A percentile compares a stretch with the other conserved stretches of the same genome.
Evolutionary conservation across 2,797 vertebrate genomes (phyloP).

Genomic region (Microcaecilia unicolor): DNA sequence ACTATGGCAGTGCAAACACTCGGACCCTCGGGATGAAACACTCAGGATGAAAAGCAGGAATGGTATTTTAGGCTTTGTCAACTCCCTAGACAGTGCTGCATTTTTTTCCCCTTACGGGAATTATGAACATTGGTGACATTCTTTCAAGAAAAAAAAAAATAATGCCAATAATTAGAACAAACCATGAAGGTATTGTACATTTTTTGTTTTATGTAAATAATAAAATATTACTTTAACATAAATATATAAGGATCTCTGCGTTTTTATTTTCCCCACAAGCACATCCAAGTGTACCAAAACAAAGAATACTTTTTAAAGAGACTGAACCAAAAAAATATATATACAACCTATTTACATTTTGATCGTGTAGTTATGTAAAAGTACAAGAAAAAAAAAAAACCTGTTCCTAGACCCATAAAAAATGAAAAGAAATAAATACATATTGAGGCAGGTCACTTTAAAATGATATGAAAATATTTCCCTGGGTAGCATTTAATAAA

Average conservation of each 20-base stretch:
- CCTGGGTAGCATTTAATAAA: conserved; percentile 80
- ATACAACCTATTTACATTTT: conserved; percentile 82
- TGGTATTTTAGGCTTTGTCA: conserved; percentile 43
- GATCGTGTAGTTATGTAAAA: conserved; percentile 83
- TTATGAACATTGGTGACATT: conserved; percentile 41
- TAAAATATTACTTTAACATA: conserved; percentile 86
- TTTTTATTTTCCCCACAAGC: conserved; percentile 85
- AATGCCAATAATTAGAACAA: conserved; percentile 81
- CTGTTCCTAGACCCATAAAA: conserved; percentile 72
- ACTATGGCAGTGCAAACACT: conserved; percentile 36
- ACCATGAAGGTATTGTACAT: conserved; percentile 89
- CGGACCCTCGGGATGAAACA: too few species aligned
- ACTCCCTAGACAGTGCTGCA: conserved; percentile 32
- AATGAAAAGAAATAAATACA: conserved; percentile 74
- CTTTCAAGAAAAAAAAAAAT: conserved; percentile 56
- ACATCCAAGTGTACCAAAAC: conserved; percentile 82
- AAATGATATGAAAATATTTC: conserved; percentile 72
- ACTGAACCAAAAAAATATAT: conserved; percentile 64
- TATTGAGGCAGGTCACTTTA: conserved; percentile 68
- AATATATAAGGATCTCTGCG: conserved; percentile 84
- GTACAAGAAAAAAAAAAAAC: conserved; percentile 66
- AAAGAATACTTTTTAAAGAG: conserved; percentile 63
- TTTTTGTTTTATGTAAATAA: conserved; percentile 87
- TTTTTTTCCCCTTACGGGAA: conserved; percentile 3
- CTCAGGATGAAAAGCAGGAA: conserved; percentile 45